phyloP scores from a whole-genome alignment of 2,797 vertebrate genomes.

The Valencia hispanica region DNA sequence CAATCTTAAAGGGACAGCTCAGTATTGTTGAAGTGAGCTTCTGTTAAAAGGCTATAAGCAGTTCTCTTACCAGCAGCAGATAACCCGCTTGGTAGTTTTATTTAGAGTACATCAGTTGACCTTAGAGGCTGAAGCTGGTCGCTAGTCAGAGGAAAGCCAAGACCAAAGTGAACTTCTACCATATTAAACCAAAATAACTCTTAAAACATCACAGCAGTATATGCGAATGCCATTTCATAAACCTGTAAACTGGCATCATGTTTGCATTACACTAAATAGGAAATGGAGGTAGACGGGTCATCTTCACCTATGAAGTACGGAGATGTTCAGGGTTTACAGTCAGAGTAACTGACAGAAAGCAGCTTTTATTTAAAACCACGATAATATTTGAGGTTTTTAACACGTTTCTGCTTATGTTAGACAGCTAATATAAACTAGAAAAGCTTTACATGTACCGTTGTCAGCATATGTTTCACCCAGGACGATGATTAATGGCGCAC shows the following conservation, averaged over 20 bases:
- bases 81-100: background rate
- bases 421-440: background rate
- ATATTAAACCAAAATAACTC: background rate
- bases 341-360: background rate
- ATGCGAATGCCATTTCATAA: background rate
- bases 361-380: background rate
- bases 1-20: slow-evolving; percentile 15
- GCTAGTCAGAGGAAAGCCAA: background rate
- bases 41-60: background rate
- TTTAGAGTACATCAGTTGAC: background rate
- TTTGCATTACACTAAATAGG: background rate
- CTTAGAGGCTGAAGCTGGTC: background rate
- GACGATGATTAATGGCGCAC: background rate
- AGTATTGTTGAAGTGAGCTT: background rate
- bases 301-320: background rate
- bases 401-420: background rate
- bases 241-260: background rate
- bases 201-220: background rate
- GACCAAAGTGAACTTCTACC: background rate
- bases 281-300: background rate
- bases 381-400: background rate
- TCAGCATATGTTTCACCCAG: no score
- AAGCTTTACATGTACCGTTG: no score
- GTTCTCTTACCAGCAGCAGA: background rate
- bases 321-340: background rate